Evolutionary conservation across 2,113 vertebrate genomes (phyloP).

Genomic region (Ondatra zibethicus): DNA sequence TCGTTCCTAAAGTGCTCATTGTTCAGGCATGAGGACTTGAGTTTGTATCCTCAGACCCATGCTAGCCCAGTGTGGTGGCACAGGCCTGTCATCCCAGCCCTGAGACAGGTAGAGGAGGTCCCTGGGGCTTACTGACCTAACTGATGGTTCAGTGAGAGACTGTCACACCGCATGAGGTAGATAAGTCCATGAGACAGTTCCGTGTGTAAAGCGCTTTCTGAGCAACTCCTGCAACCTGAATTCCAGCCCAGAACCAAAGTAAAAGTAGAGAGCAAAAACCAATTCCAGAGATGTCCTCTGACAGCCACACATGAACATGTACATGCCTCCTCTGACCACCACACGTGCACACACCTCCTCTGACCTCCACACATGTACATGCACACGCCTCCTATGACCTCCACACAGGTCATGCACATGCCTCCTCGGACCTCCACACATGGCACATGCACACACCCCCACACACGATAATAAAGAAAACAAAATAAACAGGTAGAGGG

Average conservation of each 20-base stretch:
- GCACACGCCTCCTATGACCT: too few relatives aligned
- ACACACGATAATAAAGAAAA: not conserved
- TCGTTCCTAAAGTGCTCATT: not conserved
- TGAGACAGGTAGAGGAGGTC: too few relatives aligned
- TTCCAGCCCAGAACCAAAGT: not conserved
- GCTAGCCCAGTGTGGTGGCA: not conserved
- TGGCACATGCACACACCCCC: not conserved
- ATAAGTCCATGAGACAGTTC: not conserved
- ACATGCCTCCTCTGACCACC: too few relatives aligned
- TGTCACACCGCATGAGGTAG: not conserved
- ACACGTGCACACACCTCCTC: too few relatives aligned
- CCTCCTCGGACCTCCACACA: too few relatives aligned
- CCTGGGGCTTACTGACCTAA: not conserved
- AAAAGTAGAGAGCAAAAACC: not conserved
- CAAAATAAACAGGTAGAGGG: not conserved
- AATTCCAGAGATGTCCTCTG: too few relatives aligned
- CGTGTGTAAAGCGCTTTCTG: not conserved
- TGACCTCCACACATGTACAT: too few relatives aligned
- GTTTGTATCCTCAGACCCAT: not conserved
- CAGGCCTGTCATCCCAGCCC: too few relatives aligned
- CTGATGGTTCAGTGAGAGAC: not conserved
- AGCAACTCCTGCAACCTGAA: not conserved
- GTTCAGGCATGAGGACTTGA: not conserved
- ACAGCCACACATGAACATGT: too few relatives aligned
- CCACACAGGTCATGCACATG: rapidly evolving